Evolutionary conservation across 2,888 invertebrate genomes (phyloP), one percentile per base, ranked within the genome.

Genomic region (Apamea epomidion): DNA sequence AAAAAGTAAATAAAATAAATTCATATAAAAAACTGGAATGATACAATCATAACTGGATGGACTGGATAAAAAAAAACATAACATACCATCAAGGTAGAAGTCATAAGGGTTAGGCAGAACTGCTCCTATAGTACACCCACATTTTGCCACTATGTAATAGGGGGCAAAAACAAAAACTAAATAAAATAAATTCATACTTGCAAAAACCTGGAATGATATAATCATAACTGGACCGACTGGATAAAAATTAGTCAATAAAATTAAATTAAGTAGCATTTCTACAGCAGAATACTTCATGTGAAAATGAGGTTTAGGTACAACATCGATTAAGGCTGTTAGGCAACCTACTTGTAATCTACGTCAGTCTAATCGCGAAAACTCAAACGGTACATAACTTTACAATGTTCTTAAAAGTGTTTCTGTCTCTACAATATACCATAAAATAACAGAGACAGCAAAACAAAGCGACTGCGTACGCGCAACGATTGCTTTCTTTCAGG

Each of bases 281-380:
- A 76, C 83, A 79, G 54, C 64, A 69, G 21, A 62, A 37, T 68
- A 42, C 18, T n/a, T 42, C n/a, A 68, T 12, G 8, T 75, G 16
- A 48, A 58, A 65, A 60, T 62, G 42, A 76, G 32, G 42, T 67
- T 64, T 7, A 67, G 65, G 58, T 16, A 76, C n/a, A 65, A 69
- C 64, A 65, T 64, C 10, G 29, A 65, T 45, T 65, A 16, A 25
- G 51, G 18, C 51, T 51, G 51, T 51, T 18, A 37, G 54, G 64
- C 75, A 83, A 71, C 67, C 71, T 85, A 81, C 51, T 78, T 70
- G 69, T 86, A 74, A 87, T 88, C 90, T 87, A 89, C 54, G 79
- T 78, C 82, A 86, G 85, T 89, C 82, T 85, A 84, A 84, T 58
- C 12, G 12, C 81, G 29, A 21, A 77, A 58, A 82, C 69, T 76